Evolutionary conservation across 2,797 vertebrate genomes (phyloP).

Genomic region (Acanthopagrus latus): DNA sequence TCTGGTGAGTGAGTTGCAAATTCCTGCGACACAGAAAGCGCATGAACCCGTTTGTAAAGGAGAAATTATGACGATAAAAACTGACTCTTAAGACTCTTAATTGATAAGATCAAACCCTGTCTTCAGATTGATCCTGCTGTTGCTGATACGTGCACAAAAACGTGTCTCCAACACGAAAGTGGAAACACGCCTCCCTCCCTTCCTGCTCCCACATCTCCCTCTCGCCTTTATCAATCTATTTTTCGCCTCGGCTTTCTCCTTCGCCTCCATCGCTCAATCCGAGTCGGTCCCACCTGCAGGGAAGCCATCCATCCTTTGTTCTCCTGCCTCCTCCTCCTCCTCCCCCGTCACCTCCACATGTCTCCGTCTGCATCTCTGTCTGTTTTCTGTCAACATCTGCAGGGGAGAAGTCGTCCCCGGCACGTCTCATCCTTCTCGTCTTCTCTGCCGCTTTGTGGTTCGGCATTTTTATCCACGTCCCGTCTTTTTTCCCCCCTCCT

Average conservation of each 20-base stretch:
- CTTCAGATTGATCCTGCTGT: not conserved
- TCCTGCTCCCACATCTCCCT: not conserved
- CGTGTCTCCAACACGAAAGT: not conserved
- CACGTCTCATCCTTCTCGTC: slow-evolving; percentile 27
- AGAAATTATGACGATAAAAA: not conserved
- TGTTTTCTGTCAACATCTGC: slow-evolving; percentile 60
- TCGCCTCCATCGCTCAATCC: slow-evolving; percentile 34
- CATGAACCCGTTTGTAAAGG: not conserved
- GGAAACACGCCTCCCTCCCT: not conserved
- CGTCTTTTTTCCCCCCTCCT: not conserved
- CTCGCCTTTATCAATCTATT: slow-evolving; percentile 29
- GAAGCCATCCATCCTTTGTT: slow-evolving; percentile 48
- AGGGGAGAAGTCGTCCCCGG: slow-evolving; percentile 22
- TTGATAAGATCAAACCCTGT: not conserved
- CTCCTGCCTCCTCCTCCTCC: slow-evolving; percentile 17
- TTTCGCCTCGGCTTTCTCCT: slow-evolving; percentile 13
- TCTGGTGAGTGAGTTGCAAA: not conserved
- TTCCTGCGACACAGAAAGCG: not conserved
- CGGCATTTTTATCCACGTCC: slow-evolving; percentile 2
- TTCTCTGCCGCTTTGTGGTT: slow-evolving; percentile 16
- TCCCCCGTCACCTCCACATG: slow-evolving; percentile 8
- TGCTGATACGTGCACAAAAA: not conserved
- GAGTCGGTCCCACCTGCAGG: slow-evolving; percentile 44
- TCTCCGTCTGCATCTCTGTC: slow-evolving; percentile 31
- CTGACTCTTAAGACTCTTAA: not conserved